These are phyloP conservation scores for Xiphophorus birchmanni DNA, from an alignment of 2,797 vertebrate species.

Conservation along the genomic window DNA sequence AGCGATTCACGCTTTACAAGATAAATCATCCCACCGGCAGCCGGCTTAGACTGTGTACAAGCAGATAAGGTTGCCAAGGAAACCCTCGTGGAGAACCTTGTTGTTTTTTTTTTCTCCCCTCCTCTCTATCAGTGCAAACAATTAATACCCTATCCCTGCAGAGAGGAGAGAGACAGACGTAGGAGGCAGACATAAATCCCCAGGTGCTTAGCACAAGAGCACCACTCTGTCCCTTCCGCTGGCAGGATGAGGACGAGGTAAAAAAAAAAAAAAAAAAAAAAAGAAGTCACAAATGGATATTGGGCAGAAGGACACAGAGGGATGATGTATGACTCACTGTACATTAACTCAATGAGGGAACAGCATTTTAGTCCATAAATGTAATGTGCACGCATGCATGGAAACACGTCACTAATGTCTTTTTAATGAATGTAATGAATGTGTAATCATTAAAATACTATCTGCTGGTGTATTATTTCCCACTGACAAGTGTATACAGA, in stretches of 20 bases:
- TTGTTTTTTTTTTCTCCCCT: conserved; percentile 17
- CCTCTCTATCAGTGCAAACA: conserved; percentile 74
- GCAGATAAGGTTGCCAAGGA: conserved; percentile 85
- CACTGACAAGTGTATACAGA: neutral
- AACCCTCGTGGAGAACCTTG: conserved; percentile 75
- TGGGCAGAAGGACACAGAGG: conserved; percentile 44
- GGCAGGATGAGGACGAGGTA: conserved; percentile 51
- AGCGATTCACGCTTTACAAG: conserved; percentile 69
- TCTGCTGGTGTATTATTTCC: neutral
- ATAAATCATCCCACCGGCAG: conserved; percentile 75
- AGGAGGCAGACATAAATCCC: conserved; percentile 68
- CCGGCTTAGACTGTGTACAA: conserved; percentile 77
- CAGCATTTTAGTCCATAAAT: conserved; percentile 63
- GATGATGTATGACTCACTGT: conserved; percentile 60
- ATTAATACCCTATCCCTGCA: conserved; percentile 76
- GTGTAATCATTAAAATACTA: conserved; percentile 54
- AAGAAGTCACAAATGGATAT: conserved; percentile 59
- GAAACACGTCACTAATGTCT: conserved; percentile 58
- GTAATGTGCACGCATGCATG: conserved; percentile 47
- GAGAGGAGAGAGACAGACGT: conserved; percentile 31
- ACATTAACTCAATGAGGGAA: conserved; percentile 65
- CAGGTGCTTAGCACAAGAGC: conserved; percentile 62
- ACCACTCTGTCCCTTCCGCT: conserved; percentile 46
- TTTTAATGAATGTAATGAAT: conserved; percentile 77
- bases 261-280: conserved; percentile 17